These are phyloP conservation scores for Philonicus albiceps DNA, from an alignment of 2,888 invertebrate species.

Conservation along the genomic window DNA sequence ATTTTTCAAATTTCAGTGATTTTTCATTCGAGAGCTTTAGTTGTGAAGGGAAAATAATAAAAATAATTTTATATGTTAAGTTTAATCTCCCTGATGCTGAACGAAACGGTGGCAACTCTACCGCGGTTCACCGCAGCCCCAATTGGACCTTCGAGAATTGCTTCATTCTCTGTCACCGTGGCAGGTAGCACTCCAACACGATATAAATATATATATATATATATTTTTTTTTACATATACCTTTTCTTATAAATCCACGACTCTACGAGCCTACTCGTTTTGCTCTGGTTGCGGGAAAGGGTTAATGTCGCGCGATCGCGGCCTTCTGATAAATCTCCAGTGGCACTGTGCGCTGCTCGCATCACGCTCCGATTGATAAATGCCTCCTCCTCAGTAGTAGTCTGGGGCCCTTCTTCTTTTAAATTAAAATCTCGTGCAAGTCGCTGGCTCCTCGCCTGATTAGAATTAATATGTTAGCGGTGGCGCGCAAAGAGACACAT, in stretches of 20 bases:
- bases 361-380: slow-evolving; percentile 34
- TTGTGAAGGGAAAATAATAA: no score
- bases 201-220: background rate
- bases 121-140: background rate
- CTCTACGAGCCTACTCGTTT: background rate
- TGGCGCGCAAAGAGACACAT: background rate
- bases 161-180: slow-evolving; percentile 1
- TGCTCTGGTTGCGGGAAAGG: background rate
- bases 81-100: background rate
- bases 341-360: background rate
- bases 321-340: slow-evolving; percentile 19
- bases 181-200: background rate
- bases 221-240: background rate
- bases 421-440: slow-evolving; percentile 5
- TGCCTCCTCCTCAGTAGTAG: background rate
- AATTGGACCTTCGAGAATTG: slow-evolving; percentile 3
- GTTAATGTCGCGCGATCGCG: slow-evolving; percentile 30
- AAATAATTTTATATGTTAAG: background rate
- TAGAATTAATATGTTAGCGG: slow-evolving; percentile 27
- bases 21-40: no score
- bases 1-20: no score
- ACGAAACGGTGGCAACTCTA: background rate
- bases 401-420: background rate
- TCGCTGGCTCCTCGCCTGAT: background rate
- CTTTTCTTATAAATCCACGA: background rate